Base-by-base conservation (phyloP, 1,140 invertebrate genomes). In the Cylas formicarius region DNA sequence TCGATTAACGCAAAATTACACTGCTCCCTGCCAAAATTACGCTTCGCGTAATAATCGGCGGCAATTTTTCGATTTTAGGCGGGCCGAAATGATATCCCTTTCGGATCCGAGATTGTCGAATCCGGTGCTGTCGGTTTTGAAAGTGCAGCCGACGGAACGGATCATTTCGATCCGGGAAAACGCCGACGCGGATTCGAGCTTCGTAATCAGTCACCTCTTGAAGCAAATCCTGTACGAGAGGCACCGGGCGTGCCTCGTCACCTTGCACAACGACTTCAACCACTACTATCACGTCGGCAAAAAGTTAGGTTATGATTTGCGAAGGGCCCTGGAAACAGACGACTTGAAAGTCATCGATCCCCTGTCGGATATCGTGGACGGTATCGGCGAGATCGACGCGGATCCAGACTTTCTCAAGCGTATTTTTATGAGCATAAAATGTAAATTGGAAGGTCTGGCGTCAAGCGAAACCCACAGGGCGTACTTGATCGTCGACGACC, bases 241-340 rank as follows among this genome's bases (percentile, higher is more conserved):
- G 57, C 66, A 65, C 52, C 68, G 70, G 34, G 66, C 80, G 1
- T 70, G 80, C 55, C 63, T 85, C 13, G 67, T 84, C 40, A 73
- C 76, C 36, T 72, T 80, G 48, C 82, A 85, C 52, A 81, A 83
- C 50, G 77, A 77, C 4, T 69, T 82, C 33, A 67, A 72, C 17
- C 82, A 85, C 58, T 85, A 83, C 55, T 75, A 82, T 35, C 80
- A 76, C 63, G 70, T 83, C 36, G 78, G 80, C n/a, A 74, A 79
- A 57, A 78, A 80, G 57, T 67, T 84, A 53, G 81, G 81, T 18
- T 82, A 82, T 53, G 81, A 84, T 62, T 65, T 83, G 17, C 69
- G 72, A 21, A 70, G 72, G 39, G 62, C 75, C 50, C 61, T 73
- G 38, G 71, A 76, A 11, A 65, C 71, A 36, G 72, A 67, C 2